These are phyloP conservation scores for Epizoanthus illoricatus DNA, from an alignment of 92 coral and sea anemone genomes.

Conservation along the genomic window DNA sequence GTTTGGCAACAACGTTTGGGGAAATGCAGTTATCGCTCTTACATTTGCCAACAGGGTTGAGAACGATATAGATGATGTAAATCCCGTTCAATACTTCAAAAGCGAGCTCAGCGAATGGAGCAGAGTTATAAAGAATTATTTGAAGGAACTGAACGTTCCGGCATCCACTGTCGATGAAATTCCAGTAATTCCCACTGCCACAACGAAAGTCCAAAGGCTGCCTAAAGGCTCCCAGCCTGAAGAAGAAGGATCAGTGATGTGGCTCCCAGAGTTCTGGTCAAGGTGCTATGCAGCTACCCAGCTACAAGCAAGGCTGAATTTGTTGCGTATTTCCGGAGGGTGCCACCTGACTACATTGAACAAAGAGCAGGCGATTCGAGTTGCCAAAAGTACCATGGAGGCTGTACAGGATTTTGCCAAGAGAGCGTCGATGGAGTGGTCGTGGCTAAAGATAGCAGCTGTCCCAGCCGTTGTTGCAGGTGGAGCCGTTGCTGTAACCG, in stretches of 20 bases:
- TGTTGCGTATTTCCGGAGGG: not conserved
- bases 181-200: not conserved
- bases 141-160: not conserved
- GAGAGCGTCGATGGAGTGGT: not conserved
- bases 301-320: not conserved
- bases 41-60: constrained; percentile 10
- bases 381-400: too few species aligned
- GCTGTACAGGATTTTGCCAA: not conserved
- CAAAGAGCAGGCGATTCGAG: not conserved
- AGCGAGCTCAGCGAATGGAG: not conserved
- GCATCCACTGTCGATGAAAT: not conserved
- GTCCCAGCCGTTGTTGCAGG: not conserved
- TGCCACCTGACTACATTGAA: not conserved
- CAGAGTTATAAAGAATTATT: not conserved
- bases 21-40: not conserved
- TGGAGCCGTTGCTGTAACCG: too few species aligned
- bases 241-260: not conserved
- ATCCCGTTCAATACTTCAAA: not conserved
- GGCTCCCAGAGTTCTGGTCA: constrained; percentile 1
- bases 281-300: too few species aligned
- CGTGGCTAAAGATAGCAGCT: not conserved
- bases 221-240: not conserved
- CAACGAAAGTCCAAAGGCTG: not conserved
- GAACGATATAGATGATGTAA: not conserved
- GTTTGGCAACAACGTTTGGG: not conserved